Evolutionary conservation across 2,113 vertebrate species (phyloP), one percentile per base, ranked within the genome.

Genomic region (Ailuropoda melanoleuca): DNA sequence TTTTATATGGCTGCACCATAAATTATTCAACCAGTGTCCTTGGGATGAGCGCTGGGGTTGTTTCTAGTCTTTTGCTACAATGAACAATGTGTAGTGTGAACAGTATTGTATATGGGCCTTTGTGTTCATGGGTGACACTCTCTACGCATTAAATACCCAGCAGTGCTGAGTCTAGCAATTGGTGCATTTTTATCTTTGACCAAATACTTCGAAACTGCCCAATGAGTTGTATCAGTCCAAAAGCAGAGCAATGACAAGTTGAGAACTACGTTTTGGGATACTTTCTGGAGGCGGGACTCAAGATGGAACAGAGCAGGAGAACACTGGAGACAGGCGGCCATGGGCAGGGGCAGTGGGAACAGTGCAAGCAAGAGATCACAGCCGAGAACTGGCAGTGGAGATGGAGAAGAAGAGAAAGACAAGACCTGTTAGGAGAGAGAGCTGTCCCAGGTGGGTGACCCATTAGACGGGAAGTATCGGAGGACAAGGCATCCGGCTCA

Each of bases 401-500:
- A 23, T 72, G 10, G 31, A 84, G 29, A n/a, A 7, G 37, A 74
- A 9, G 19, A 72, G 13, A 39, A 70, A 31, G 8, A n/a, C 48
- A 14, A 56, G 77, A 37, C 26, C 13, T 29, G 23, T n/a, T 17
- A 81, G 46, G 48, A 39, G 50, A 26, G 0, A 39, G 78, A 46
- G 9, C 48, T 24, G 39, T 50, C 48, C 46, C 24, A 14, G 24
- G 4, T 34, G 53, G 8, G 37, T 12, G 34, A 48, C 24, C 48
- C 21, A 6, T 10, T 13, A 37, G 62, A 37, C 3, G 1, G n/a
- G 66, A 23, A 62, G 4, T 7, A 13, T 17, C 37, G 21, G 68
- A 78, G 24, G 1, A 37, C 1, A 15, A 14, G 68, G 48, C 1
- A 0, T 24, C 50, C 1, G 48, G n/a, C 31, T 86, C 2, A 2